phyloP scores from a whole-genome alignment of 2,888 invertebrate species.

The Tachina fera region DNA sequence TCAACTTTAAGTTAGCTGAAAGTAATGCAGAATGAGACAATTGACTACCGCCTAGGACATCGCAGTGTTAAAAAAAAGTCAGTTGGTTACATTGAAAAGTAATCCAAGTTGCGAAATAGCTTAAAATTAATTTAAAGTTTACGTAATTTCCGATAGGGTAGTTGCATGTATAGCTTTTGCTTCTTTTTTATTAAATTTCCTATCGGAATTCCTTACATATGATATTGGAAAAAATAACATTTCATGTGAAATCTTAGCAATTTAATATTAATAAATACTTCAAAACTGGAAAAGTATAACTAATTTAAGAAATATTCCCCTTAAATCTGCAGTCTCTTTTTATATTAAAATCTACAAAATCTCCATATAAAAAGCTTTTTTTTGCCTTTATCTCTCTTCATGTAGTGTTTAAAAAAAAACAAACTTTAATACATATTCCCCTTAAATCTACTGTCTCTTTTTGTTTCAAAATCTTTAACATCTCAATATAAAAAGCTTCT shows the following conservation, averaged over 20 bases:
- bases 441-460: slow-evolving; percentile 48
- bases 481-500: slow-evolving; percentile 8
- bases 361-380: slow-evolving; percentile 23
- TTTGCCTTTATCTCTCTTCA: background rate
- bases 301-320: slow-evolving; percentile 26
- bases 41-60: too few species aligned
- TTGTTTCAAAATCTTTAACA: slow-evolving; percentile 42
- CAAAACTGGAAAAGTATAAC: background rate
- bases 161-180: too few species aligned
- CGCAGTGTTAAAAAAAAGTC: too few species aligned
- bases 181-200: too few species aligned
- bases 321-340: slow-evolving; percentile 47
- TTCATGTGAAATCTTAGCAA: background rate
- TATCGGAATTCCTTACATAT: too few species aligned
- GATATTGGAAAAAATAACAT: too few species aligned
- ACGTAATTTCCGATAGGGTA: too few species aligned
- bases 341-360: slow-evolving; percentile 47
- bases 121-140: too few species aligned
- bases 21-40: too few species aligned
- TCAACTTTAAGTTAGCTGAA: too few species aligned
- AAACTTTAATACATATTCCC: background rate
- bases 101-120: too few species aligned
- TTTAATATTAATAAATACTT: background rate
- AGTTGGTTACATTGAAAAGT: too few species aligned
- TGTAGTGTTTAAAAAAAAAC: background rate